Conservation (phyloP, 2,888 invertebrate species). For the Cataglyphis livida region DNA sequence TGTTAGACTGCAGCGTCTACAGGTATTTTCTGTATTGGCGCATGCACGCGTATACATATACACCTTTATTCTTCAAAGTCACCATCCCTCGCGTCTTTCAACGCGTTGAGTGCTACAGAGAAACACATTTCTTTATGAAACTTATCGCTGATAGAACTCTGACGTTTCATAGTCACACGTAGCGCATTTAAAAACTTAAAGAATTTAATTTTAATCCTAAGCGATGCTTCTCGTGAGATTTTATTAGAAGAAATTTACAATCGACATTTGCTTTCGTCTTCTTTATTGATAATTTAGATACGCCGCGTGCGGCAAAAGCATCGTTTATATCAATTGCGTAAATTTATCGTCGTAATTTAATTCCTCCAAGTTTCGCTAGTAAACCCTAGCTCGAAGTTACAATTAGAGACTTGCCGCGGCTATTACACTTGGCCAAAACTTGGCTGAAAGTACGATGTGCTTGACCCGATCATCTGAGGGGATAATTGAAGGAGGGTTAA, state of each 20-base stretch:
- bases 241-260: slow-evolving; percentile 3
- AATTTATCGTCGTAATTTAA: slow-evolving; percentile 35
- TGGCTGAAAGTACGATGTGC: slow-evolving; percentile 8
- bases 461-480: slow-evolving; percentile 11
- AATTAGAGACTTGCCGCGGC: slow-evolving; percentile 33
- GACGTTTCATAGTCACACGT: not conserved
- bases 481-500: slow-evolving; percentile 36
- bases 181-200: not conserved
- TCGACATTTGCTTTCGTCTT: not conserved
- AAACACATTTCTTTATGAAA: not conserved
- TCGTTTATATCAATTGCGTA: not conserved
- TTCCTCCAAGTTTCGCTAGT: slow-evolving; percentile 41
- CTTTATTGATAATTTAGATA: not conserved
- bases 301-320: not conserved
- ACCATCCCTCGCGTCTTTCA: not conserved
- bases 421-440: slow-evolving; percentile 34
- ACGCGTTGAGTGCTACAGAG: not conserved
- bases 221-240: not conserved
- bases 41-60: not conserved
- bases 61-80: slow-evolving; percentile 6
- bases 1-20: not conserved
- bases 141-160: not conserved
- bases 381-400: slow-evolving; percentile 18
- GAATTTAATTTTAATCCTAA: not conserved
- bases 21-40: not conserved